Conservation (phyloP, 2,888 invertebrate genomes). For the Ormia ochracea region DNA sequence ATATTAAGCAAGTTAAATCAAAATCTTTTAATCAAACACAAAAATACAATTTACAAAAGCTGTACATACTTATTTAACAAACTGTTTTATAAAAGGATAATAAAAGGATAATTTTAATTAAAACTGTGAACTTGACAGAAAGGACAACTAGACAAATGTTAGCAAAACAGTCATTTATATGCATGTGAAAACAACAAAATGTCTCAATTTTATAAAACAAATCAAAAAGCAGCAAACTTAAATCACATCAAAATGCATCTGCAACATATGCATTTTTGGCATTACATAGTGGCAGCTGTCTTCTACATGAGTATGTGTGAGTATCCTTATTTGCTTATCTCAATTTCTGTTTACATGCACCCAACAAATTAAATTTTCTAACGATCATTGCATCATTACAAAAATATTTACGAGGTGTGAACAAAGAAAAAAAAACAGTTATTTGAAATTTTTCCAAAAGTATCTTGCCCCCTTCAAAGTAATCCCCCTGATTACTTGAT, state of each 20-base stretch:
- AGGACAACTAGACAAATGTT: conserved; percentile 9
- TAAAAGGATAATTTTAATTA: too few relatives aligned
- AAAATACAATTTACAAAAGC: neutral
- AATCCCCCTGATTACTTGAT: too few relatives aligned
- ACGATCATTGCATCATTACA: too few relatives aligned
- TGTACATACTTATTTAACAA: neutral
- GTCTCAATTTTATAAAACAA: conserved; percentile 38
- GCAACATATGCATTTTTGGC: conserved; percentile 64
- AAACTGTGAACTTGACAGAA: conserved; percentile 31
- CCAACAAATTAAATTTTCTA: too few relatives aligned
- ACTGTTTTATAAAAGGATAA: too few relatives aligned
- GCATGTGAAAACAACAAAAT: conserved; percentile 2
- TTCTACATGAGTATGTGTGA: conserved; percentile 70
- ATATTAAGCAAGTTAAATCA: conserved; percentile 9
- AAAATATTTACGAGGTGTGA: too few relatives aligned
- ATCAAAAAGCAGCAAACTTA: conserved; percentile 28
- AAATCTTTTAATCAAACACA: neutral
- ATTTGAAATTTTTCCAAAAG: too few relatives aligned
- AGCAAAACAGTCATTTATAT: neutral
- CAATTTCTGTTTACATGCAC: neutral
- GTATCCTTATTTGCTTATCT: conserved; percentile 46
- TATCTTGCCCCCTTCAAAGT: too few relatives aligned
- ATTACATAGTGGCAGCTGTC: conserved; percentile 68
- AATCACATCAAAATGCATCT: conserved; percentile 60
- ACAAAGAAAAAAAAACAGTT: too few relatives aligned